Percentiles rank a stretch among this genome's conserved stretches.
phyloP scores from a whole-genome alignment of 2,888 invertebrate genomes.

The Cacoxenus indagator region DNA sequence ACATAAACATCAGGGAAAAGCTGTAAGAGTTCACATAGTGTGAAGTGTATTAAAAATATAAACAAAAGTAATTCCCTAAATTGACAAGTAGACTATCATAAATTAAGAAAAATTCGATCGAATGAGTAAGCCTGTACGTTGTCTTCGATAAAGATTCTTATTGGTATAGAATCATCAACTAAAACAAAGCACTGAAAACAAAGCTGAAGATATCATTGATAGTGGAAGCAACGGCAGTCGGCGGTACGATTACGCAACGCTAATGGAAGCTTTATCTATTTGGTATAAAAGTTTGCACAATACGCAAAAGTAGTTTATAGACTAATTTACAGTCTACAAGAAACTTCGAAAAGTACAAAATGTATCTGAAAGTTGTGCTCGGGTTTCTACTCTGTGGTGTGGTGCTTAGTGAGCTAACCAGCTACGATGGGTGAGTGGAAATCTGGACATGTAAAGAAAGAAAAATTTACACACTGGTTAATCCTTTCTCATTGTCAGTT shows the following conservation, averaged over 20 bases:
- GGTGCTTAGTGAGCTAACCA: conserved; percentile 39
- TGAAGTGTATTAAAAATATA: too few species aligned
- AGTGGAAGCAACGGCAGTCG: not conserved
- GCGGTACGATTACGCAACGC: conserved; percentile 34
- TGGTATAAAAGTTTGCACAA: conserved; percentile 40
- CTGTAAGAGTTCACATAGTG: too few species aligned
- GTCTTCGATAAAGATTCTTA: too few species aligned
- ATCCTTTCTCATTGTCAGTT: conserved; percentile 46
- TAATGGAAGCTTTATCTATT: conserved; percentile 24
- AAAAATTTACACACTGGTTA: not conserved
- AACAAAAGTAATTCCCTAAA: too few species aligned
- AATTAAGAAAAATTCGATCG: too few species aligned
- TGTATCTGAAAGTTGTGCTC: conserved; percentile 12
- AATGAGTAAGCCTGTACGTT: too few species aligned
- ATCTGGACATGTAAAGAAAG: not conserved
- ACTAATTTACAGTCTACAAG: not conserved
- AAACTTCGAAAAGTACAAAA: not conserved
- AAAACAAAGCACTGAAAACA: too few species aligned
- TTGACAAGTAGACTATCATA: too few species aligned
- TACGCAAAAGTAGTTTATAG: conserved; percentile 36
- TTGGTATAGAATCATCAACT: too few species aligned
- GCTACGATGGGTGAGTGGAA: conserved; percentile 52
- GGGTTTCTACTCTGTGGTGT: conserved; percentile 15
- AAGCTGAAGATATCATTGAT: too few species aligned
- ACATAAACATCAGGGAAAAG: too few species aligned